Conservation (phyloP, 2,888 invertebrate genomes). For the Dryococelus australis region DNA sequence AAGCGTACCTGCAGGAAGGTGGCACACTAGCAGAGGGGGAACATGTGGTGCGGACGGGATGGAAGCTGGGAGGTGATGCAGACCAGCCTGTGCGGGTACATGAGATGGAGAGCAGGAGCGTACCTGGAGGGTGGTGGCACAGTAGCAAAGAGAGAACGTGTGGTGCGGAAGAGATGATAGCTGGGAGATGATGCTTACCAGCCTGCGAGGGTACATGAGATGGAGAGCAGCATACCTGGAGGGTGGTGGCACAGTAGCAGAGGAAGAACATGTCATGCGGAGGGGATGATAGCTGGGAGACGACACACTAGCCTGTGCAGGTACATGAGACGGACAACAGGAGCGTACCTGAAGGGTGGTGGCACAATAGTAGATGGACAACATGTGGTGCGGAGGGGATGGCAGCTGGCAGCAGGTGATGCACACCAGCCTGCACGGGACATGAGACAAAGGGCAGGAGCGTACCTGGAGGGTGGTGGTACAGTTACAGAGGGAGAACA, state of each 20-base stretch:
- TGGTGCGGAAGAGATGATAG: conserved; percentile 65
- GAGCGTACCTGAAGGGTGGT: not conserved
- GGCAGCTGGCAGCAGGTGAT: conserved; percentile 68
- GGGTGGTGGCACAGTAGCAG: not conserved
- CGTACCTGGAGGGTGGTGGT: not conserved
- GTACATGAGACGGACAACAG: conserved; percentile 64
- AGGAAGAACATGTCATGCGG: conserved; percentile 62
- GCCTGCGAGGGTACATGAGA: conserved; percentile 70
- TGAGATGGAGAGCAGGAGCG: no score
- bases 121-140: not conserved
- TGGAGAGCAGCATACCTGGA: not conserved
- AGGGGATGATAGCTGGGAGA: conserved; percentile 67
- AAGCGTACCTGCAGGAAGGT: no score
- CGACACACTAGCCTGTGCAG: conserved; percentile 69
- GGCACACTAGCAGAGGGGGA: conserved; percentile 49
- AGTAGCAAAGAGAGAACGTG: conserved; percentile 56
- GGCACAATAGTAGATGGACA: conserved; percentile 50
- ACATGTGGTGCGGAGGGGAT: conserved; percentile 64
- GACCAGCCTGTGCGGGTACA: no score
- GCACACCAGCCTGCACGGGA: conserved; percentile 67
- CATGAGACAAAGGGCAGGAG: no score
- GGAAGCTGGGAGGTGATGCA: conserved; percentile 59
- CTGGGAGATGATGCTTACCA: conserved; percentile 69
- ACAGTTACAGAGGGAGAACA: conserved; percentile 56
- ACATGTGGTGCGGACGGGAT: conserved; percentile 64